Base-by-base conservation (phyloP, 1,140 invertebrate species). In the Grapholita molesta region DNA sequence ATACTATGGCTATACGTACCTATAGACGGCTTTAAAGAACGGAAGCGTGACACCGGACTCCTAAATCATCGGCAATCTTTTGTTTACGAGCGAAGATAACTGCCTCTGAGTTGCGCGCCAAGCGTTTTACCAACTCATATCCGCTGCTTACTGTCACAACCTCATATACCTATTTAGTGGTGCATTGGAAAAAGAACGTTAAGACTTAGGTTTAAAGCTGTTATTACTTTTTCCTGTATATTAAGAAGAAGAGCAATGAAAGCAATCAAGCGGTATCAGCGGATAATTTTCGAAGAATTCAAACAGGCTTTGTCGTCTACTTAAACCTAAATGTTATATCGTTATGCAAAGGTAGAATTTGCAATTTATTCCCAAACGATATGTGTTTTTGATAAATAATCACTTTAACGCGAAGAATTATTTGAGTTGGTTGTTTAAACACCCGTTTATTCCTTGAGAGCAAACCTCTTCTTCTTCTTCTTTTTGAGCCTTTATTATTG, bases 1-100 rank as follows among this genome's bases (percentile, higher is more conserved):
- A n/a, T n/a, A 38, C 15, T n/a, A 38, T 38, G 5, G 35, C 11
- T 38, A 38, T 38, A 33, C 5, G 8, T n/a, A 15, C 55, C 25
- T 32, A 61, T n/a, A 15, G 6, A 32, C 5, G 25, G 55, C 30
- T 30, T 61, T 15, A 61, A 28, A 25, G 25, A 48, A 21, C 25
- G 21, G 53, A 7, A 57, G 53, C 24, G 21, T 1, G 55, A 61
- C 55, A 61, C 25, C 23, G 24, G 3, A 25, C 25, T 30, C 55
- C 15, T 77, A 74, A 74, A 77, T 77, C 75, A 74, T 74, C 42
- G 67, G 33, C 72, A 77, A 74, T 77, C 75, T 77, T 76, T 77
- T 77, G 75, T 77, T 77, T 77, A 77, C 72, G 75, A 72, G 38
- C 69, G 38, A 32, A 33, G 75, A 77, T 77, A 77, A 68, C 72